Base-by-base conservation (phyloP, 2,113 vertebrate genomes). In the Tragelaphus strepsiceros region DNA sequence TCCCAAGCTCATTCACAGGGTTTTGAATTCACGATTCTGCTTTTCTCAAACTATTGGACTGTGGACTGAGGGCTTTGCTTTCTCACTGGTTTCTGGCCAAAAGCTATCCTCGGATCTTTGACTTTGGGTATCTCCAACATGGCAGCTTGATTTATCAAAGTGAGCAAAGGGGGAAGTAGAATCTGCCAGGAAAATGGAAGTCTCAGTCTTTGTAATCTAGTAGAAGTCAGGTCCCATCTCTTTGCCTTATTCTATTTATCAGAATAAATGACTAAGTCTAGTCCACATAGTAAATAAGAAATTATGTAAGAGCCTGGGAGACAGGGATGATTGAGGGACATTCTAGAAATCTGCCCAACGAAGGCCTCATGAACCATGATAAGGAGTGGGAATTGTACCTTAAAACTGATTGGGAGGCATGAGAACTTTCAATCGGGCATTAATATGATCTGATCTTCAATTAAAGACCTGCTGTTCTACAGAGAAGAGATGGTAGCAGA, bases 241-340 rank as follows among this genome's bases (percentile, higher is more conserved):
- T 90, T 59, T 51, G 26, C 46, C 6, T 56, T 88, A 67, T 62
- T 94, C 21, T 43, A 35, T 64, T 58, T 51, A 11, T 39, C 62
- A 92, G 13, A 67, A 32, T n/a, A 80, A 77, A 78, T 51, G 32
- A 26, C 9, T 32, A 35, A 26, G 5, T 81, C n/a, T 77, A 88
- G 16, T 17, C 6, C 62, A 88, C 6, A 49, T 1, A 21, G 2
- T 6, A 16, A 9, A 35, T n/a, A 22, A 39, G 4, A 28, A 21
- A 24, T 39, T 74, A 17, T 11, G 13, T 8, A 24, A 35, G 4
- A 74, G 12, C 28, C 13, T 53, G 77, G 3, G 21, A 61, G 12
- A 17, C 1, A 49, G 21, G 3, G 15, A 35, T 39, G 3, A 16
- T 2, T 4, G 3, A 46, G 28, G 7, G 10, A 30, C 9, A 53